A percentile compares a stretch with the other conserved stretches of the same genome.
phyloP scores from a whole-genome alignment of 2,888 invertebrate genomes.

The Pterostichus niger region DNA sequence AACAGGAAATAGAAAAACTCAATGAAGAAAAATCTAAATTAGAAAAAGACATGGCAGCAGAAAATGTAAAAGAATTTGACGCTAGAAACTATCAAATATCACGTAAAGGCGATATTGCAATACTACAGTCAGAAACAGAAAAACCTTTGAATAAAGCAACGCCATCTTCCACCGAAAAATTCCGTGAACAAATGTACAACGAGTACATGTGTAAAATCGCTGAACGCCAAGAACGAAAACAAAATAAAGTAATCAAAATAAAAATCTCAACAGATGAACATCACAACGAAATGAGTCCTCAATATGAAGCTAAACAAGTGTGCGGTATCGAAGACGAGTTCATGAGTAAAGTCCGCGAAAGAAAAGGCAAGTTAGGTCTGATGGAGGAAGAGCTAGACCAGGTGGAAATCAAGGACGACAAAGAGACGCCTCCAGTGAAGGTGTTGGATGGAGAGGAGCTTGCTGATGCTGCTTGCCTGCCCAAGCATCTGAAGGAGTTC shows the following conservation, averaged over 20 bases:
- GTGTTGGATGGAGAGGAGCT: constrained; percentile 84
- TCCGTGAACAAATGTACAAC: constrained; percentile 90
- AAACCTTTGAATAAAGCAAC: constrained; percentile 45
- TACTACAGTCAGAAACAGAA: constrained; percentile 72
- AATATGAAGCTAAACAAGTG: constrained; percentile 75
- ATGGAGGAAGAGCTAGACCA: constrained; percentile 82
- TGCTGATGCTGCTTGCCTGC: constrained; percentile 83
- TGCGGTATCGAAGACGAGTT: constrained; percentile 87
- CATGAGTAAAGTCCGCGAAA: constrained; percentile 86
- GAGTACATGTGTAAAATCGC: constrained; percentile 90
- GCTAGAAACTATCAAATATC: constrained; percentile 76
- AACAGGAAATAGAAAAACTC: constrained; percentile 82
- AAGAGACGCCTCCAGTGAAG: constrained; percentile 73
- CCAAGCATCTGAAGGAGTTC: constrained; percentile 89
- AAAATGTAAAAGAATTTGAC: constrained; percentile 69
- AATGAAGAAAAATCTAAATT: constrained; percentile 80
- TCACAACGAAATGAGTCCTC: constrained; percentile 70
- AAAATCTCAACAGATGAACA: constrained; percentile 77
- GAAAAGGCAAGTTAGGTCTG: constrained; percentile 85
- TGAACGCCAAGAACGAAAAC: constrained; percentile 87
- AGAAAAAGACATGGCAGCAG: constrained; percentile 37
- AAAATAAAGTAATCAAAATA: constrained; percentile 89
- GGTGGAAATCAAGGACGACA: constrained; percentile 75
- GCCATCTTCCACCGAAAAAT: constrained; percentile 80
- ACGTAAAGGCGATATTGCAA: constrained; percentile 78